Conservation (phyloP, 2,888 invertebrate species). For the Axea sp. region DNA sequence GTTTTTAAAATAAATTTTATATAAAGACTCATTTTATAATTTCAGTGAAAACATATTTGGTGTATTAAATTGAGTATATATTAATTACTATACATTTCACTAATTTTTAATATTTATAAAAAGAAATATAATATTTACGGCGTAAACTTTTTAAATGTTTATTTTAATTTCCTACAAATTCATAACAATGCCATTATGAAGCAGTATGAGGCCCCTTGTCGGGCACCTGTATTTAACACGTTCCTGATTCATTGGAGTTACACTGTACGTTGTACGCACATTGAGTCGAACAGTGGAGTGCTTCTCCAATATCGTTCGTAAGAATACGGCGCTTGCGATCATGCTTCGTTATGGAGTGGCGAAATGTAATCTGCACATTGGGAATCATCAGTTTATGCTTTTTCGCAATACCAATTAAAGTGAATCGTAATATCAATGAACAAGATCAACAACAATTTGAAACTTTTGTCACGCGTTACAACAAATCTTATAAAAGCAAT, state of each 20-base stretch:
- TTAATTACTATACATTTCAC: too few relatives aligned
- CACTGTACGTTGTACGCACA: constrained; percentile 10
- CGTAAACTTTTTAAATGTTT: too few relatives aligned
- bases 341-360: constrained; percentile 75
- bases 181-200: too few relatives aligned
- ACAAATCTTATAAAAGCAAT: constrained; percentile 80
- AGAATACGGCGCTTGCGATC: constrained; percentile 33
- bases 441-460: constrained; percentile 78
- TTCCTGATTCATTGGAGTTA: constrained; percentile 27
- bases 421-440: constrained; percentile 69
- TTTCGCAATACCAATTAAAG: constrained; percentile 80
- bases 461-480: constrained; percentile 79
- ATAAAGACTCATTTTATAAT: too few relatives aligned
- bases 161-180: too few relatives aligned
- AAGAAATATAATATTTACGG: too few relatives aligned
- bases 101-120: too few relatives aligned
- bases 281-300: constrained; percentile 54
- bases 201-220: constrained; percentile 13
- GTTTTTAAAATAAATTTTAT: too few relatives aligned
- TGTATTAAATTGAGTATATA: too few relatives aligned
- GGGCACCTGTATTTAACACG: constrained; percentile 31
- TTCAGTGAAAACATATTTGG: too few relatives aligned
- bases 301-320: constrained; percentile 19
- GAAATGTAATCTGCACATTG: constrained; percentile 71
- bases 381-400: constrained; percentile 78